A percentile compares a stretch with the other conserved stretches of the same genome.
Evolutionary conservation across 2,113 vertebrate genomes (phyloP).

Genomic region (Setophaga kirtlandii): DNA sequence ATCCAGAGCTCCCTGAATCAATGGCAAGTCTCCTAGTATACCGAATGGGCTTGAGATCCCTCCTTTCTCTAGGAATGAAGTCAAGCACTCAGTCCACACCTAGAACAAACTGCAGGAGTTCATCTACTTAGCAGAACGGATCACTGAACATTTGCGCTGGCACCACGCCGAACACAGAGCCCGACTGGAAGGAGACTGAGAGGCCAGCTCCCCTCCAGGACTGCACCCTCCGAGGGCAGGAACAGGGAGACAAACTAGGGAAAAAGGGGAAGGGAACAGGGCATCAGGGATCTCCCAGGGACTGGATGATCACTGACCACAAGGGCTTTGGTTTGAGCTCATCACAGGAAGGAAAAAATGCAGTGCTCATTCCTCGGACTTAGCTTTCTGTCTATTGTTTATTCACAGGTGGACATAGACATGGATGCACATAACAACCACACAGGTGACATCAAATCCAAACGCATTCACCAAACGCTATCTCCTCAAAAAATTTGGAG

Average conservation of each 20-base stretch:
- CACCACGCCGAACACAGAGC: neutral
- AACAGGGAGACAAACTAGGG: neutral
- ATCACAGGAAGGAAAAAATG: neutral
- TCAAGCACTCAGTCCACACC: constrained; percentile 30
- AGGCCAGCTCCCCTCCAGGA: neutral
- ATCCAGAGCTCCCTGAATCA: constrained; percentile 60
- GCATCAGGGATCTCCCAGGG: neutral
- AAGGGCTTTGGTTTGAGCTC: neutral
- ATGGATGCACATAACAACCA: constrained; percentile 53
- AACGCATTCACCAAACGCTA: constrained; percentile 48
- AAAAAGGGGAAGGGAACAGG: neutral
- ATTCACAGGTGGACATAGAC: constrained; percentile 57
- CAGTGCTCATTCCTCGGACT: neutral
- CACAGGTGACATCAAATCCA: constrained; percentile 59
- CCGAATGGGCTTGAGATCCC: neutral
- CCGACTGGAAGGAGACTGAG: neutral
- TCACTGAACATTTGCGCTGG: neutral
- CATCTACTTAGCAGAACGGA: neutral
- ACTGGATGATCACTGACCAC: neutral
- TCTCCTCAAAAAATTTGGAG: constrained; percentile 1
- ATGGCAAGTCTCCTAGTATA: constrained; percentile 45
- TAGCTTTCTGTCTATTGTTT: constrained; percentile 41
- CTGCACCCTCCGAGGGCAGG: neutral
- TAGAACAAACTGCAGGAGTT: constrained; percentile 50
- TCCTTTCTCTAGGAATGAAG: constrained; percentile 29